Evolutionary conservation across 2,797 vertebrate genomes (phyloP).

Genomic region (Galagoides demidoff): DNA sequence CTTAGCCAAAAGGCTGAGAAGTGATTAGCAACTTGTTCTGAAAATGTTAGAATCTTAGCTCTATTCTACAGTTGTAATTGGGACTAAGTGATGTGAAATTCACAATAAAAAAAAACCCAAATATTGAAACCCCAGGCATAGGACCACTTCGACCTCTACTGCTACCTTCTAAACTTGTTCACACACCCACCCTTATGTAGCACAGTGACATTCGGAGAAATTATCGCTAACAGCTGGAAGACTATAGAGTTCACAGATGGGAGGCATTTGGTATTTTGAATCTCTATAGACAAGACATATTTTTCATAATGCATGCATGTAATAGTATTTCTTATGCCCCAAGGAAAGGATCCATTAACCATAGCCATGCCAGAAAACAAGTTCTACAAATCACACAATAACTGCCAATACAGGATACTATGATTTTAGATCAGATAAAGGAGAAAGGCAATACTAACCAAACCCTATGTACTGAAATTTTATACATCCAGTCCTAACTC

Average conservation of each 20-base stretch:
- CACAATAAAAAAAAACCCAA: not conserved
- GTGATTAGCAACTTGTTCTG: not conserved
- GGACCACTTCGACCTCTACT: not conserved
- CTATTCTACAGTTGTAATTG: not conserved
- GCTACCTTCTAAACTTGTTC: not conserved
- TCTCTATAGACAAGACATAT: conserved; percentile 54
- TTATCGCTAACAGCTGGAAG: not conserved
- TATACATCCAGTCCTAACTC: not conserved
- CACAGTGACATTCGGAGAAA: not conserved
- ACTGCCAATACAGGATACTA: conserved; percentile 42
- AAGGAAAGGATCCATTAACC: conserved; percentile 70
- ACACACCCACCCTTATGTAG: not conserved
- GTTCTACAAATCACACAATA: conserved; percentile 53
- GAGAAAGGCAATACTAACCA: conserved; percentile 57
- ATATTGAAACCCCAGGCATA: not conserved
- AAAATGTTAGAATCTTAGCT: conserved; percentile 13
- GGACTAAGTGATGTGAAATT: not conserved
- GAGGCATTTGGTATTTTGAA: conserved; percentile 39
- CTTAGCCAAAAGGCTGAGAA: not conserved
- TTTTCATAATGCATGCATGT: conserved; percentile 52
- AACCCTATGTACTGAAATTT: conserved; percentile 22
- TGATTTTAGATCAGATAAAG: conserved; percentile 40
- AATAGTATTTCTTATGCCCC: not conserved
- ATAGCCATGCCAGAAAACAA: conserved; percentile 59
- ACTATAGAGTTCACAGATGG: not conserved